Evolutionary conservation across 1,140 invertebrate species (phyloP), one percentile per base, ranked within the genome.

Genomic region (Eciton burchellii): DNA sequence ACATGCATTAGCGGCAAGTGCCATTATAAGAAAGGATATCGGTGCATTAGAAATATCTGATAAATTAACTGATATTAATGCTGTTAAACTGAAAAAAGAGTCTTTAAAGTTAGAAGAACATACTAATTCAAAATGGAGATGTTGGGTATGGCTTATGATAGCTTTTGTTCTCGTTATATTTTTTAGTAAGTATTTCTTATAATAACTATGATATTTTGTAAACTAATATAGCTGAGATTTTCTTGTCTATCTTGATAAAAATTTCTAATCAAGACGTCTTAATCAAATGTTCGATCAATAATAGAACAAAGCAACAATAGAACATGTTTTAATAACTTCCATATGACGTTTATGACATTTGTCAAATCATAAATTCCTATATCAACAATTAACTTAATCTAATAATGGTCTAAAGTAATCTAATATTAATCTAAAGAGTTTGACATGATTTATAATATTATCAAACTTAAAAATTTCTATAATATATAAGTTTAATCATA

Each of bases 61-160:
- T 43, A 95, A 96, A 79, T 91, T 98, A 68, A 97, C 98, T 0
- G 97, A 98, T 84, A 93, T 94, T 3, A 99, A 99, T 92, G 94
- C 96, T 86, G 91, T 91, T 21, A 97, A 97, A 65, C 94, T 99
- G 68, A 96, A 97, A 92, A 95, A 95, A 60, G 98, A 99, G 94
- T 97, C 97, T 11, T 95, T 97, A 9, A 96, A 97, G 90, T 93
- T 99, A 29, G 96, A 97, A 89, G 97, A 97, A 83, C 98, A 98
- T 92, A 98, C 97, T 24, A 96, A 96, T 84, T 96, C 97, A 82
- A 97, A 97, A 0, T 99, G 97, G 95, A 98, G 98, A 91, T 99
- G 98, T 94, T 99, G 98, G 97, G 95, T 99, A 77, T 98, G 98
- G 98, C 90, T 98, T 8, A 97, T 98, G 96, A 94, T 99, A 60